Percentiles rank a stretch among this genome's conserved stretches.
Conservation (phyloP, 2,113 vertebrate genomes). For the Aramus guarauna region DNA sequence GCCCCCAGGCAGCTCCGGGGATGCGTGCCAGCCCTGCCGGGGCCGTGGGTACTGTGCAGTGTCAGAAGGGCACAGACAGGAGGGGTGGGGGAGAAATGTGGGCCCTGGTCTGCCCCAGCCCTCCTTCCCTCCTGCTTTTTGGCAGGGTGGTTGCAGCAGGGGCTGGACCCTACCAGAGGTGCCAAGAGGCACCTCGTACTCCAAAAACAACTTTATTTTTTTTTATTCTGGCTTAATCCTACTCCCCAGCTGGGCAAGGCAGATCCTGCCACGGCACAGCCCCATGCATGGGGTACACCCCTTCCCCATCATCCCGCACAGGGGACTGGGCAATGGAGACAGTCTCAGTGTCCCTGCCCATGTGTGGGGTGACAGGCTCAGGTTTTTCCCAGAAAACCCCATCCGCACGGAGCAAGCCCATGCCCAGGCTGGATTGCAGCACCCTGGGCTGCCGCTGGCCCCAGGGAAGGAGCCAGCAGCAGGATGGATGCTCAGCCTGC, state of each 20-base stretch:
- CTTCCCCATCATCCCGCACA: not conserved
- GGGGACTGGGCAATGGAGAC: not conserved
- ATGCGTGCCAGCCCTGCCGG: not conserved
- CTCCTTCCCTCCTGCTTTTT: not conserved
- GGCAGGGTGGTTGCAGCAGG: not conserved
- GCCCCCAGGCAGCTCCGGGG: not conserved
- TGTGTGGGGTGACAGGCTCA: rapidly evolving
- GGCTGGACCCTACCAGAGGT: not conserved
- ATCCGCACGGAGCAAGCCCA: not conserved
- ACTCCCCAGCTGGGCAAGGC: not conserved
- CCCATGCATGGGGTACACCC: rapidly evolving
- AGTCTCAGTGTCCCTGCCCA: not conserved
- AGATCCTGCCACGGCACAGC: not conserved
- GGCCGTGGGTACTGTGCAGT: not conserved
- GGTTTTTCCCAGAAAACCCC: not conserved
- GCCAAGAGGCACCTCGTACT: not conserved
- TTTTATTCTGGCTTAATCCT: not conserved
- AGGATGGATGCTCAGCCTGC: not conserved
- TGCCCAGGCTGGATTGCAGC: not conserved
- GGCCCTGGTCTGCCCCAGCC: not conserved
- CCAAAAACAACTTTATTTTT: not conserved
- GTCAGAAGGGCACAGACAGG: not conserved
- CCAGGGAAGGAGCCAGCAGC: not conserved
- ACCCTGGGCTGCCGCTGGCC: not conserved
- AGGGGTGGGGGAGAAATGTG: not conserved